These are phyloP conservation scores for Phania funesta DNA, from an alignment of 2,888 invertebrate genomes.

Conservation along the genomic window DNA sequence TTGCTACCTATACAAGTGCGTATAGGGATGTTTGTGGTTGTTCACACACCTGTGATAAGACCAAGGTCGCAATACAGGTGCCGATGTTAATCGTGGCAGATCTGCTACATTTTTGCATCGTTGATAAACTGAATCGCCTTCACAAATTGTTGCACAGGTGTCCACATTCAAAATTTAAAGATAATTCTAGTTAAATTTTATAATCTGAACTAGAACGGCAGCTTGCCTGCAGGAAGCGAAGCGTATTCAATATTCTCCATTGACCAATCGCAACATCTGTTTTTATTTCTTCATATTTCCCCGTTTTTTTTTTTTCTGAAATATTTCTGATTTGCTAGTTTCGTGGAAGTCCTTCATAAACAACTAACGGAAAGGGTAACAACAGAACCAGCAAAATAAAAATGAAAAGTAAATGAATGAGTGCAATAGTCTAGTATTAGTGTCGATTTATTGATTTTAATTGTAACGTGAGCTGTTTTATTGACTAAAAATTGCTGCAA, in stretches of 20 bases:
- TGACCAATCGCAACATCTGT: neutral
- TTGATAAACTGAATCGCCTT: no score
- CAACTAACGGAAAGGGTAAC: slow-evolving; percentile 20
- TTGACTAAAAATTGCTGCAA: slow-evolving; percentile 70
- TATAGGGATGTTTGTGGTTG: no score
- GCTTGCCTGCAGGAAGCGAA: neutral
- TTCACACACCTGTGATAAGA: no score
- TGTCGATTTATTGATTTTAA: slow-evolving; percentile 75
- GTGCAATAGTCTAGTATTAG: slow-evolving; percentile 68
- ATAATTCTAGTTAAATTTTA: no score
- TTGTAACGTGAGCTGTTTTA: slow-evolving; percentile 79
- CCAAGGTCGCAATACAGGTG: no score
- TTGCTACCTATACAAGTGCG: no score
- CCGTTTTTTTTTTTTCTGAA: neutral
- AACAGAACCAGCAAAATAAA: neutral
- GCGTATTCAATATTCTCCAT: neutral
- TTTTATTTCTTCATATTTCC: neutral
- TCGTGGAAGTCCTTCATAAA: slow-evolving; percentile 64
- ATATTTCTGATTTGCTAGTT: slow-evolving; percentile 59
- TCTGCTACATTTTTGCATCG: no score
- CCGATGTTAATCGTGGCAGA: no score
- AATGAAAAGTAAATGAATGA: slow-evolving; percentile 47
- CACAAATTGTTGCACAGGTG: no score
- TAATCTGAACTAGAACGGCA: no score
- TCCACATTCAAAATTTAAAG: no score